Base-by-base conservation (phyloP, 2,797 vertebrate genomes). In the Hyperoplus lanceolatus region DNA sequence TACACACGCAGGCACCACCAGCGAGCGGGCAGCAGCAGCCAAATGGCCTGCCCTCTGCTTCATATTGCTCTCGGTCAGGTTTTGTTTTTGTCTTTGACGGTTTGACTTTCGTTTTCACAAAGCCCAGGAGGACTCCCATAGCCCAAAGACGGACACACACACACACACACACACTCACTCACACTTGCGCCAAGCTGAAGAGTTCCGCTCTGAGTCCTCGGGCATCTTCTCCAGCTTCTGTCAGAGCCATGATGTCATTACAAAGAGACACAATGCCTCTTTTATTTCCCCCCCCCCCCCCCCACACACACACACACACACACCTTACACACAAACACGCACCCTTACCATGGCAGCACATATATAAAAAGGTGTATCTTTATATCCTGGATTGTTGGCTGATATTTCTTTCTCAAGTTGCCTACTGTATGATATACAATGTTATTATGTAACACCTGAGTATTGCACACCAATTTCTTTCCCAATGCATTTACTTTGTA, bases 141-240 rank as follows among this genome's bases (percentile, higher is more conserved):
- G 91, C 93, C 91, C 86, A 57, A 84, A 91, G 92, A 92, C 39
- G 39, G 84, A 87, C 84, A 84, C 80, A 86, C 89, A 88, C 71
- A 64, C 69, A 53, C 78, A 62, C 76, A 61, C 76, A 77, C 68
- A 55, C 75, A 58, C 65, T 60, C 67, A 75, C 75, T 73, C 80
- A 81, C 86, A 86, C 90, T 85, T 85, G 74, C 73, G 66, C 88
- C 77, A 77, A 88, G 89, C 92, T 88, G 91, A 94, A 93, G 91
- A 93, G 94, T 88, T 93, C 66, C 36, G 85, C 88, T 91, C 67
- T 0, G 76, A 86, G 85, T 90, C 93, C 91, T 51, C 75, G 14
- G 91, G 93, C 93, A 64, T 94, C 92, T 93, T 94, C 91, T 93
- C 87, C 91, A 94, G 93, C 93, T 91, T 93, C 93, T 94, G 93